Percentiles rank a stretch among this genome's conserved stretches.
phyloP scores from a whole-genome alignment of 92 coral and sea anemone species.

The Phenganax stokvisi region DNA sequence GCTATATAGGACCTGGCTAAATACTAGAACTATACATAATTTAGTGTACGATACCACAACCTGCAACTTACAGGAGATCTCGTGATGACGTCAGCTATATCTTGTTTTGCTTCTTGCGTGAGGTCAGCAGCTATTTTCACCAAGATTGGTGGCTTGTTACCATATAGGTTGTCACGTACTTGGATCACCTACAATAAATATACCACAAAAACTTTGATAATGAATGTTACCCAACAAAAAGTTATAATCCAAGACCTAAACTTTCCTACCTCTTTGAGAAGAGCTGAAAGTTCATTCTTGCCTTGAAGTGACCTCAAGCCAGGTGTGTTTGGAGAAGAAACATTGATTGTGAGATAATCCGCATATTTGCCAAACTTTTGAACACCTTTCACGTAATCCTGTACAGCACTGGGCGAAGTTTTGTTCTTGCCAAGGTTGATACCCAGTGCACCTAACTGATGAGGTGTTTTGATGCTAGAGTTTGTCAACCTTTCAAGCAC shows the following conservation, averaged over 20 bases:
- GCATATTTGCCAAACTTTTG: constrained; percentile 65
- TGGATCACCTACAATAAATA: constrained; percentile 56
- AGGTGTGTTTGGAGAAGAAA: constrained; percentile 96
- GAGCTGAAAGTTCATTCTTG: constrained; percentile 61
- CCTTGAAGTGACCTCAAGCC: constrained; percentile 92
- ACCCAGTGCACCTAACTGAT: constrained; percentile 66
- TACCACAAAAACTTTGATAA: too few species aligned
- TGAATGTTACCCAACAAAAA: too few species aligned
- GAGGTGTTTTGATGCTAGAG: constrained; percentile 40
- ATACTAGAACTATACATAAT: too few species aligned
- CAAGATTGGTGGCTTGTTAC: constrained; percentile 57
- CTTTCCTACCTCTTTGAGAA: constrained; percentile 66
- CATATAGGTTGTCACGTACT: constrained; percentile 58
- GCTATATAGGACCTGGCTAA: too few species aligned
- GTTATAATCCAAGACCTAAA: too few species aligned
- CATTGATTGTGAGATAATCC: constrained; percentile 80
- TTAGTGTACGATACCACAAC: background rate
- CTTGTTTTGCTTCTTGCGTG: constrained; percentile 70
- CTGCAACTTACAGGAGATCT: constrained; percentile 53
- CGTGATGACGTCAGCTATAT: constrained; percentile 80
- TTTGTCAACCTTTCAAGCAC: constrained; percentile 57
- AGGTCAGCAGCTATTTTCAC: constrained; percentile 96
- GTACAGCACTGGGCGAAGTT: constrained; percentile 66
- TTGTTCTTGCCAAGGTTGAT: constrained; percentile 93
- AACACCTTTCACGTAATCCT: constrained; percentile 79